phyloP scores from a whole-genome alignment of 2,113 vertebrate genomes.

The Poecilia latipinna region DNA sequence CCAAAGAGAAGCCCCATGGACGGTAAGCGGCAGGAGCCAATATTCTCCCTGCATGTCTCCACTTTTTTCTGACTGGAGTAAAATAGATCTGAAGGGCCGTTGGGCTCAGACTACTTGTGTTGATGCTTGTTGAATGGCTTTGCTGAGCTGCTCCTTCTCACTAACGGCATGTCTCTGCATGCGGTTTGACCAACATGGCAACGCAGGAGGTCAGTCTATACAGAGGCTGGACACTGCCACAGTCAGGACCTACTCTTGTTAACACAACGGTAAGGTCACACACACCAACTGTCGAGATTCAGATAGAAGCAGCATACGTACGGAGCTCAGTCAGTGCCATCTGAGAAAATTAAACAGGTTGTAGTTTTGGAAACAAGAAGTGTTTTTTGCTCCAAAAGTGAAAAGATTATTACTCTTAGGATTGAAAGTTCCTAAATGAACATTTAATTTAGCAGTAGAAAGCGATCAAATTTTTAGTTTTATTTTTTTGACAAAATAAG shows the following conservation, averaged over 20 bases:
- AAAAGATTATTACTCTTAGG: too few relatives aligned
- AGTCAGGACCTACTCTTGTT: constrained; percentile 99
- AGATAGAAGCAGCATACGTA: neutral
- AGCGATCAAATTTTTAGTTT: too few relatives aligned
- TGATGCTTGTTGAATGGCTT: constrained; percentile 42
- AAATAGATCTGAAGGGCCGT: neutral
- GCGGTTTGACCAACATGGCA: constrained; percentile 78
- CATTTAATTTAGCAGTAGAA: too few relatives aligned
- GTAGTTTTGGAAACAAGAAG: too few relatives aligned
- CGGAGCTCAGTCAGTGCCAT: neutral
- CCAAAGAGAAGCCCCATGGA: constrained; percentile 96
- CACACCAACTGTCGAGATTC: neutral
- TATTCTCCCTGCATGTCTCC: neutral
- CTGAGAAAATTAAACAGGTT: neutral
- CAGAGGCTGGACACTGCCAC: constrained; percentile 96
- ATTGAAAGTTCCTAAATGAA: too few relatives aligned
- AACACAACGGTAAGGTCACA: constrained; percentile 80
- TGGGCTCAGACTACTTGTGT: neutral
- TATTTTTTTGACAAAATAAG: too few relatives aligned
- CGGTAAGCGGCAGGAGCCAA: constrained; percentile 76
- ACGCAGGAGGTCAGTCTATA: constrained; percentile 88
- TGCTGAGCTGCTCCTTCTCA: constrained; percentile 55
- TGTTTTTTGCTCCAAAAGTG: too few relatives aligned
- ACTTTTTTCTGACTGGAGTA: neutral
- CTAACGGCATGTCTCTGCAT: constrained; percentile 94